Percentiles rank a stretch among this genome's conserved stretches.
phyloP scores from a whole-genome alignment of 2,113 vertebrate genomes.

The Gasterosteus aculeatus region DNA sequence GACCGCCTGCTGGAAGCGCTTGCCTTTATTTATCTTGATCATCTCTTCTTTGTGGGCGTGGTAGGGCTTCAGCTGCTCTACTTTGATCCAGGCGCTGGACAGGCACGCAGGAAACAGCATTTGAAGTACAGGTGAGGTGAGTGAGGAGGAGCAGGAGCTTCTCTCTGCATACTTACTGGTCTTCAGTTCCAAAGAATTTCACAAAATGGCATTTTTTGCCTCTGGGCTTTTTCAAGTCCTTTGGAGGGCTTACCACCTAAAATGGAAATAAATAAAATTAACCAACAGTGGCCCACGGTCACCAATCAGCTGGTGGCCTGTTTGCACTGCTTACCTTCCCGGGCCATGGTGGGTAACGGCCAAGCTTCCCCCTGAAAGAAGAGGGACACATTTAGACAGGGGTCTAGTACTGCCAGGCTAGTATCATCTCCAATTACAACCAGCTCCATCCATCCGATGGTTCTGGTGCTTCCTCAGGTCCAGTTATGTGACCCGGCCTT shows the following conservation, averaged over 20 bases:
- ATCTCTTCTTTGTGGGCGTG: conserved; percentile 98
- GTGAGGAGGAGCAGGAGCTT: background rate
- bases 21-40: conserved; percentile 99
- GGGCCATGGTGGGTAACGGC: conserved; percentile 97
- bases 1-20: conserved; percentile 97
- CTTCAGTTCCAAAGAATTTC: conserved; percentile 99
- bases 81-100: conserved; percentile 97
- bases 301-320: background rate
- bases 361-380: conserved; percentile 93
- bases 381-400: conserved; percentile 4
- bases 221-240: conserved; percentile 97
- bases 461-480: background rate
- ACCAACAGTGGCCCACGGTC: background rate
- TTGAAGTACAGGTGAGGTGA: background rate
- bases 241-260: conserved; percentile 97
- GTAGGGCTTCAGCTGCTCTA: conserved; percentile 98
- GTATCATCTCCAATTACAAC: too few relatives aligned
- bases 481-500: background rate
- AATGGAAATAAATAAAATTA: conserved; percentile 20
- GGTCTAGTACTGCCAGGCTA: background rate
- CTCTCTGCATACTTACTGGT: conserved; percentile 88
- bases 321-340: conserved; percentile 88
- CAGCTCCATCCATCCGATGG: background rate
- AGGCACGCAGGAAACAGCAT: conserved; percentile 32
- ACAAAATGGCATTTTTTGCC: conserved; percentile 99